Percentiles rank a stretch among this genome's conserved stretches.
Evolutionary conservation across 2,113 vertebrate genomes (phyloP).

Genomic region (Leptobrachium leishanense): DNA sequence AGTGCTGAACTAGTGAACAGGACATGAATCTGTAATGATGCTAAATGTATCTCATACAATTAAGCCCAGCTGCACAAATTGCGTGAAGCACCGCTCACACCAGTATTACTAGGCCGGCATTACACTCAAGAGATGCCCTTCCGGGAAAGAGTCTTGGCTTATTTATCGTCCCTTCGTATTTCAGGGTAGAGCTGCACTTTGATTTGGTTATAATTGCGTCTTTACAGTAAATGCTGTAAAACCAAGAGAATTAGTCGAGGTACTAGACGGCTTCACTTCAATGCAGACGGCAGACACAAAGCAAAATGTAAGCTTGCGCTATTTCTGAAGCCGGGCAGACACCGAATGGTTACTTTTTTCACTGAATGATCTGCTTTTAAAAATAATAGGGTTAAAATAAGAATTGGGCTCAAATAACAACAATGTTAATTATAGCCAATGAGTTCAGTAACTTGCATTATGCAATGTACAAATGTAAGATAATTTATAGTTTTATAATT

Average conservation of each 20-base stretch:
- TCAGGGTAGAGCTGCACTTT: constrained; percentile 16
- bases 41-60: constrained; percentile 38
- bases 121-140: constrained; percentile 32
- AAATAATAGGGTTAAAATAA: no score
- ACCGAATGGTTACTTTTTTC: no score
- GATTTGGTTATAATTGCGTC: constrained; percentile 31
- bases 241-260: constrained; percentile 21
- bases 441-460: no score
- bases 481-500: no score
- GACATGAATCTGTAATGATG: constrained; percentile 43
- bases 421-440: no score
- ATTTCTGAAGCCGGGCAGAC: constrained; percentile 10
- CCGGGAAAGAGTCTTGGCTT: constrained; percentile 9
- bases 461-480: no score
- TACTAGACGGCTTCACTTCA: constrained; percentile 14
- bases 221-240: constrained; percentile 33
- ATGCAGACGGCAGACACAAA: constrained; percentile 14
- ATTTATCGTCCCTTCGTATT: constrained; percentile 29
- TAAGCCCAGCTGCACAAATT: constrained; percentile 42
- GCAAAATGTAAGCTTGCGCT: constrained; percentile 22
- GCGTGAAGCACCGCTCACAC: constrained; percentile 24
- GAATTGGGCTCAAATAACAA: no score
- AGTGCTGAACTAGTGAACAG: not conserved
- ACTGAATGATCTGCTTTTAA: no score
- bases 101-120: constrained; percentile 16